Conservation (phyloP, 2,888 invertebrate genomes). For the Arrhopalites spinosus region DNA sequence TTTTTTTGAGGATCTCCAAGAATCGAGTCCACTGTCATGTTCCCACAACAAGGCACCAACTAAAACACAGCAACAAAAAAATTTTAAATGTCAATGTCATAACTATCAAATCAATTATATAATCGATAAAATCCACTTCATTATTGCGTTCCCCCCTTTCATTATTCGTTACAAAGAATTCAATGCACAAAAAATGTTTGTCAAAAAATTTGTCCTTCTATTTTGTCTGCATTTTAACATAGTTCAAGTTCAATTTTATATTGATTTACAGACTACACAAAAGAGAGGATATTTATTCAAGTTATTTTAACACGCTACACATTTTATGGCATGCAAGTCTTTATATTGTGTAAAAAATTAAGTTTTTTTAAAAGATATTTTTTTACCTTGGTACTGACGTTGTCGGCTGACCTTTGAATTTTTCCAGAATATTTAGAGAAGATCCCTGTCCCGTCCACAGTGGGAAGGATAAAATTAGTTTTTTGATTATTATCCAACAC, state of each 20-base stretch:
- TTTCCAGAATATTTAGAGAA: background rate
- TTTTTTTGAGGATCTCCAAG: conserved; percentile 26
- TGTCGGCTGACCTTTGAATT: background rate
- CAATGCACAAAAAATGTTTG: too few species aligned
- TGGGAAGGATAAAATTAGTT: conserved; percentile 15
- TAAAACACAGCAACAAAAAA: conserved; percentile 13
- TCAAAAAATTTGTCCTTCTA: too few species aligned
- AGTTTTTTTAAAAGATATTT: too few species aligned
- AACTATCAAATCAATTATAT: background rate
- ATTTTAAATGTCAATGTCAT: conserved; percentile 26
- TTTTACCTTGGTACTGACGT: conserved; percentile 5
- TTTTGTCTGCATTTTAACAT: too few species aligned
- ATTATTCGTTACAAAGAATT: background rate
- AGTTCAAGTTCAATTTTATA: background rate
- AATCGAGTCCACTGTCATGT: conserved; percentile 27
- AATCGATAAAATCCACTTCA: background rate
- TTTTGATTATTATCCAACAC: conserved; percentile 6
- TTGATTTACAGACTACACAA: too few species aligned
- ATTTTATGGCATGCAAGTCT: background rate
- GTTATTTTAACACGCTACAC: too few species aligned
- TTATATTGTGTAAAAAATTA: too few species aligned
- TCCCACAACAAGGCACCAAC: conserved; percentile 22
- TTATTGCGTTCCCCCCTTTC: background rate
- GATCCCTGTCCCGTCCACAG: background rate
- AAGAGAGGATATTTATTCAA: too few species aligned